Evolutionary conservation across 2,797 vertebrate genomes (phyloP), one percentile per base, ranked within the genome.

Genomic region (Enteromius mattozi): DNA sequence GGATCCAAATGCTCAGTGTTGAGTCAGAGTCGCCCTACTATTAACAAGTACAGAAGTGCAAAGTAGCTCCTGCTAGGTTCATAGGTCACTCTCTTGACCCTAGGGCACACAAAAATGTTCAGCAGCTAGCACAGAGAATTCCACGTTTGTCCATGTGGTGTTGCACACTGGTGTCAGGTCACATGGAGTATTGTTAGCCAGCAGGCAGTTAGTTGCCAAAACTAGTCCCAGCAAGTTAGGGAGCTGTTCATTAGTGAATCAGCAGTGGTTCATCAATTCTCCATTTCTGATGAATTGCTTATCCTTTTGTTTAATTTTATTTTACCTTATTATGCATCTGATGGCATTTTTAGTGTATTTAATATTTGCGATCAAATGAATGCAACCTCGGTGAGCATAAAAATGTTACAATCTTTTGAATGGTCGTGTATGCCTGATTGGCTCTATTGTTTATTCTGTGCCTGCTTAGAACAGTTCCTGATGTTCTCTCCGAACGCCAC

Each of bases 31-130:
- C 2, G 7, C 2, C 24, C 27, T 8, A 4, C 30, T 66, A 19
- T 19, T 81, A 19, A 27, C 30, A 37, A 35, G 24, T 10, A 72
- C 51, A 72, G 0, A 6, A 61, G 37, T 27, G 17, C 54, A 24
- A 61, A 42, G n/a, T 51, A 76, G 59, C 33, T 66, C 72, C 45
- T 45, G 9, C 16, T 74, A 49, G 21, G 81, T 51, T 69, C 35
- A 59, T 19, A 84, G 76, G 30, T 79, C 68, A 84, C 40, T 72
- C 68, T 56, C 8, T 51, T 79, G 30, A 77, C 83, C 54, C 54
- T 10, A 71, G 66, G 68, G n/a, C 51, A 63, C 37, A 71, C 65
- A 71, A 79, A 72, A 51, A 35, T 17, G 4, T 61, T 35, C 49
- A 35, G 24, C 47, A 61, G 37, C 49, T 68, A 65, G 30, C 14